phyloP scores from a whole-genome alignment of 2,888 invertebrate species.

The Synergus japonicus region DNA sequence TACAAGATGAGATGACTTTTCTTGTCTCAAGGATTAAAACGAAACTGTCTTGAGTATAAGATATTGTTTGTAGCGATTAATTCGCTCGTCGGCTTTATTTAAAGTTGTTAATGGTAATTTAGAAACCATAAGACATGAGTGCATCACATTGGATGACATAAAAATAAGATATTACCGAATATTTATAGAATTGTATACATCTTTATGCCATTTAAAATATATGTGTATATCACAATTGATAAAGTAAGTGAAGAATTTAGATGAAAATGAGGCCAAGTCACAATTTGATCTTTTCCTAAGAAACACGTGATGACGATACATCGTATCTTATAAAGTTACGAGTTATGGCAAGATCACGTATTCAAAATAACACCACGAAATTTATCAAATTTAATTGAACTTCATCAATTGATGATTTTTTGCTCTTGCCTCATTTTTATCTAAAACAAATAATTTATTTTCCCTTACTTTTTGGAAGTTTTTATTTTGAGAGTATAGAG shows the following conservation, averaged over 20 bases:
- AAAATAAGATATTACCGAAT: constrained; percentile 37
- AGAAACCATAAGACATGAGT: constrained; percentile 15
- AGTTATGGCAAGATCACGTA: neutral
- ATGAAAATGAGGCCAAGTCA: constrained; percentile 41
- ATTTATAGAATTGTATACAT: constrained; percentile 40
- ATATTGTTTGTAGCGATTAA: constrained; percentile 14
- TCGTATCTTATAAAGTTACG: neutral
- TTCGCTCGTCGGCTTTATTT: neutral
- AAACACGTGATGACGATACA: constrained; percentile 25
- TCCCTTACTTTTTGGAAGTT: neutral
- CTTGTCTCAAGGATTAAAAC: neutral
- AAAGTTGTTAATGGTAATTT: constrained; percentile 17
- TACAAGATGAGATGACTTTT: neutral
- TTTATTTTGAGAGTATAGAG: neutral
- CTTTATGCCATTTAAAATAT: constrained; percentile 40
- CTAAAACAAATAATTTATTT: neutral
- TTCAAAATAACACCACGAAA: neutral
- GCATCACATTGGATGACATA: constrained; percentile 13
- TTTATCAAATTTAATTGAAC: neutral
- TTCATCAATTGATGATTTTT: neutral
- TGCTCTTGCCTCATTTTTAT: constrained; percentile 13
- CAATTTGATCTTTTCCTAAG: constrained; percentile 16
- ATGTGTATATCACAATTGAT: constrained; percentile 33
- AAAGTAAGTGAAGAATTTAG: constrained; percentile 35
- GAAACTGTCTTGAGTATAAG: constrained; percentile 6